Conservation (phyloP, 2,113 vertebrate species). For the Channa argus region DNA sequence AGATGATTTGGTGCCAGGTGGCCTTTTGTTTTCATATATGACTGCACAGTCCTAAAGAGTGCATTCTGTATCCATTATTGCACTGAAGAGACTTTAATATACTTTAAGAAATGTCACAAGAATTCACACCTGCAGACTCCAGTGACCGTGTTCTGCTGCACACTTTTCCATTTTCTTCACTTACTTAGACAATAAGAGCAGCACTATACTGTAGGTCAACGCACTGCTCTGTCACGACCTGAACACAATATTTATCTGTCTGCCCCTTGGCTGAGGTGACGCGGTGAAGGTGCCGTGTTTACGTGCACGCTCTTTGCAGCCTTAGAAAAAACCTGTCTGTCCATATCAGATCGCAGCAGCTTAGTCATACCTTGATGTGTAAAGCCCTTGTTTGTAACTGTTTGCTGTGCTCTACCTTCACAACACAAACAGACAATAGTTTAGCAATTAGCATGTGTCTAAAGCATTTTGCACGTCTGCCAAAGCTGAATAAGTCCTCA, state of each 20-base stretch:
- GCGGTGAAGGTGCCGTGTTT: constrained; percentile 29
- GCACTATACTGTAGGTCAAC: not conserved
- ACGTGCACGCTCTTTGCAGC: constrained; percentile 3
- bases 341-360: constrained; percentile 13
- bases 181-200: too few species aligned
- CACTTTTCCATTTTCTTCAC: too few species aligned
- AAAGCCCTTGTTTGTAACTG: not conserved
- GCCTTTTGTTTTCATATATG: not conserved
- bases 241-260: not conserved
- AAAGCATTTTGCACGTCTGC: not conserved
- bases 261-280: constrained; percentile 3
- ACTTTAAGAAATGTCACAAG: too few species aligned
- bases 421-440: too few species aligned
- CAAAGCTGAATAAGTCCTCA: too few species aligned
- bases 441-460: not conserved
- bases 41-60: not conserved
- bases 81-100: too few species aligned
- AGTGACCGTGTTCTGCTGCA: too few species aligned
- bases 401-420: not conserved
- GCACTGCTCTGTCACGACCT: not conserved
- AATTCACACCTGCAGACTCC: too few species aligned
- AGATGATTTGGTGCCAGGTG: not conserved
- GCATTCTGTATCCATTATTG: not conserved
- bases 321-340: not conserved
- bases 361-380: constrained; percentile 17